These are phyloP conservation scores for Rhinogobius similis DNA, from an alignment of 2,113 vertebrate species.

Conservation along the genomic window DNA sequence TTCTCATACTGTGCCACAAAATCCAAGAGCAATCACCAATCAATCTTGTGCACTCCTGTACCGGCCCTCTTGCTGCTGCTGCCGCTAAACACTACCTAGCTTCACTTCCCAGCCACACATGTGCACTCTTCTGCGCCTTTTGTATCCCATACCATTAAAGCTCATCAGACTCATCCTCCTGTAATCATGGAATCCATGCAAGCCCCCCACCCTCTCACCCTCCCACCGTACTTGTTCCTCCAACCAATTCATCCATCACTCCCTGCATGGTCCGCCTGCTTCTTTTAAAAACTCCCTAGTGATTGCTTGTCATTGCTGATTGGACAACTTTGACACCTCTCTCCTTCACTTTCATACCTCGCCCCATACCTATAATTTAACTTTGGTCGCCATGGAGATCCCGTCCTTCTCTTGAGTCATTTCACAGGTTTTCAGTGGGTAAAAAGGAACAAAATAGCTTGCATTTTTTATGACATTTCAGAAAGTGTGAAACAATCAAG, in stretches of 20 bases:
- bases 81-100: constrained; percentile 45
- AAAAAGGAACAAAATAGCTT: constrained; percentile 4
- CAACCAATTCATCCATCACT: constrained; percentile 46
- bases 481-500: constrained; percentile 19
- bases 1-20: constrained; percentile 62
- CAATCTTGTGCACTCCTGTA: constrained; percentile 59
- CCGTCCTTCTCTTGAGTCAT: constrained; percentile 28
- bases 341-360: constrained; percentile 5
- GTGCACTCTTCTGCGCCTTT: constrained; percentile 22
- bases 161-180: constrained; percentile 51
- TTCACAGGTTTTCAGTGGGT: constrained; percentile 36
- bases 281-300: constrained; percentile 50
- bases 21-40: constrained; percentile 71
- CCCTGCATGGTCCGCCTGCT: constrained; percentile 31
- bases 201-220: constrained; percentile 21
- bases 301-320: constrained; percentile 67
- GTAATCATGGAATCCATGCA: constrained; percentile 49
- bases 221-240: constrained; percentile 16
- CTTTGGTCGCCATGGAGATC: constrained; percentile 52
- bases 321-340: constrained; percentile 48
- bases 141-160: constrained; percentile 43
- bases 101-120: constrained; percentile 34
- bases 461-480: constrained; percentile 30
- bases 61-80: constrained; percentile 27
- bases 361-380: constrained; percentile 46